phyloP scores from a whole-genome alignment of 2,113 vertebrate species.

The Proterorhinus semilunaris region DNA sequence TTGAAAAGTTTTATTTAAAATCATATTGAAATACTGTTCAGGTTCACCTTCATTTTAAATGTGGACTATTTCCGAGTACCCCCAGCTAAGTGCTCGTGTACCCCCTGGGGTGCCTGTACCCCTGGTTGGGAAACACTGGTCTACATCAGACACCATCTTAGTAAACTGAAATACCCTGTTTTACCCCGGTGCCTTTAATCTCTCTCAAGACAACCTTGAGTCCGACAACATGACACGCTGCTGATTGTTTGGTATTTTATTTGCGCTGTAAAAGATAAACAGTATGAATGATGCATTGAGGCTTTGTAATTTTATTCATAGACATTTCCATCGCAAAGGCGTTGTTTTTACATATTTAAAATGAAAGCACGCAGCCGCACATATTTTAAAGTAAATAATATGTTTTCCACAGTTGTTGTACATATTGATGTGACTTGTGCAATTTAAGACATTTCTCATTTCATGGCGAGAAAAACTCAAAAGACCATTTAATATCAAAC shows the following conservation, averaged over 20 bases:
- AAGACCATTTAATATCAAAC: conserved; percentile 5
- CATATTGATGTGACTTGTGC: not conserved
- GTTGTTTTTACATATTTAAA: conserved; percentile 3
- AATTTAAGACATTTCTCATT: not conserved
- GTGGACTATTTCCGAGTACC: too few relatives aligned
- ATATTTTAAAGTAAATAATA: conserved; percentile 11
- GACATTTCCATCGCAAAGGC: not conserved
- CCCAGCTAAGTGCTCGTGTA: too few relatives aligned
- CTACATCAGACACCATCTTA: too few relatives aligned
- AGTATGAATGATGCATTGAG: conserved; percentile 3
- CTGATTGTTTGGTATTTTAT: not conserved
- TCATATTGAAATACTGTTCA: too few relatives aligned
- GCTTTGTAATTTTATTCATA: conserved; percentile 14
- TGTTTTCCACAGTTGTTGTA: conserved; percentile 7
- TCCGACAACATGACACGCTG: not conserved
- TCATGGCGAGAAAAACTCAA: not conserved
- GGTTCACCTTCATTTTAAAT: too few relatives aligned
- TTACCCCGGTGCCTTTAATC: too few relatives aligned
- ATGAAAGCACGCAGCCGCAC: not conserved
- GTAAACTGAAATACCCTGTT: too few relatives aligned
- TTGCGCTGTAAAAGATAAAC: conserved; percentile 5
- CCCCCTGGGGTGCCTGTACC: too few relatives aligned
- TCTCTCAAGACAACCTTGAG: not conserved
- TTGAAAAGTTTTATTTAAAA: too few relatives aligned
- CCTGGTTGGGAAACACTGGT: too few relatives aligned